Base-by-base conservation (phyloP, 2,888 invertebrate genomes). In the Caradrina kadenii region DNA sequence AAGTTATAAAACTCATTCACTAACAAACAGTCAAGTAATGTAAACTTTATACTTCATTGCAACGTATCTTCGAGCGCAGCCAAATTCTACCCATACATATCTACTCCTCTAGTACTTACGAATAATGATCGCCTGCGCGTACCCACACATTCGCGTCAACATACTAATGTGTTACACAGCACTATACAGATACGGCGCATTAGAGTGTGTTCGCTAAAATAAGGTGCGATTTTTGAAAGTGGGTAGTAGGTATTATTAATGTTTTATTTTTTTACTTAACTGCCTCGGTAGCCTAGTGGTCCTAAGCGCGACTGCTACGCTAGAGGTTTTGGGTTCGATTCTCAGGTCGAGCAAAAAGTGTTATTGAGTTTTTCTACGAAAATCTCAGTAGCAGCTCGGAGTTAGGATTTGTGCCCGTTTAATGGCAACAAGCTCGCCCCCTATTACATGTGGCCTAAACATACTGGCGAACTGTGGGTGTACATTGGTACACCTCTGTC, bases 71-170 rank as follows among this genome's bases (percentile, higher is more conserved):
- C 59, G 63, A 42, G 63, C 66, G 69, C 69, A 64, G 73, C 81
- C 85, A 75, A 83, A 81, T 75, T 68, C 72, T 66, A 78, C 76
- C 76, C 71, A 84, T 76, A 81, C 76, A 85, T 64, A 50, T 78
- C 76, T 82, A 82, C 93, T 93, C 89, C 91, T 94, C 94, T 95
- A 94, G 94, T 91, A 93, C 94, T 93, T 88, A 91, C 81, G 89
- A 90, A 90, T 93, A 93, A 93, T 93, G 91, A 93, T 91, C 89
- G 90, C 88, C 87, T 89, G 87, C 88, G 88, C 83, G 82, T 84
- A 83, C 65, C 68, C 87, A 84, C 63, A 83, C 76, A 79, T 56
- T 80, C 69, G 53, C 7, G 13, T 65, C 73, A 65, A 84, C 66
- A 73, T 17, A 76, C 71, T 64, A 63, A 75, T 69, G 63, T 42